A percentile compares a stretch with the other conserved stretches of the same genome.
Evolutionary conservation across 2,113 vertebrate species (phyloP).

Genomic region (Pachycephala philippinensis): DNA sequence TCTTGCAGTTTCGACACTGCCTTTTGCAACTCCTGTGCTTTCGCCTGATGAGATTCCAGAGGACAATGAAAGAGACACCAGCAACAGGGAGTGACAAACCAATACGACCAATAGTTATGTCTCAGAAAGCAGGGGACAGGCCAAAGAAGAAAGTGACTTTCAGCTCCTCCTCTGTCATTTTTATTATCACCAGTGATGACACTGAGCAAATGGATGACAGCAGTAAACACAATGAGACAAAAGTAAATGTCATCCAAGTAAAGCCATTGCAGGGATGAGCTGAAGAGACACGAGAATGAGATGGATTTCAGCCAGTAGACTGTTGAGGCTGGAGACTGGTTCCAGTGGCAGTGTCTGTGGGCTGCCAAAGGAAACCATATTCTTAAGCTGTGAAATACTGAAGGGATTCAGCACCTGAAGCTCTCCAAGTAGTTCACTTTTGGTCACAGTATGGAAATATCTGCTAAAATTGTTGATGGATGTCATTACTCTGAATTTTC

Average conservation of each 20-base stretch:
- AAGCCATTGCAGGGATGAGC: conserved; percentile 72
- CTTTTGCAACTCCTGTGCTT: conserved; percentile 84
- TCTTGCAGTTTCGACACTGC: conserved; percentile 83
- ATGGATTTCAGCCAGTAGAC: neutral
- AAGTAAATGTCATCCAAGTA: conserved; percentile 84
- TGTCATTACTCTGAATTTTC: conserved; percentile 1
- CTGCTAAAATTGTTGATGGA: neutral
- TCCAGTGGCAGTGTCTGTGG: neutral
- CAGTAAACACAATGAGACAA: conserved; percentile 53
- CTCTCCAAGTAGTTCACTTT: neutral
- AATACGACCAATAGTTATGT: conserved; percentile 81
- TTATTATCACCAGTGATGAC: conserved; percentile 87
- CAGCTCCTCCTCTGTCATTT: conserved; percentile 89
- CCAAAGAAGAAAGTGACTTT: conserved; percentile 94
- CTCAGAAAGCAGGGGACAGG: conserved; percentile 68
- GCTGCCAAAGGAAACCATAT: neutral
- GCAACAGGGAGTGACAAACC: conserved; percentile 68
- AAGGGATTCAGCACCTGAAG: neutral
- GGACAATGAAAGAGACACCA: conserved; percentile 72
- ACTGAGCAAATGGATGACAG: conserved; percentile 70
- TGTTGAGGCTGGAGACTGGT: neutral
- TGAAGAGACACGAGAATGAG: neutral
- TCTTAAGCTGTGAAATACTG: neutral
- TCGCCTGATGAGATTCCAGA: conserved; percentile 75
- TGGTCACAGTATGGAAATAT: neutral